Evolutionary conservation across 2,113 vertebrate genomes (phyloP).

Genomic region (Rafetus swinhoei): DNA sequence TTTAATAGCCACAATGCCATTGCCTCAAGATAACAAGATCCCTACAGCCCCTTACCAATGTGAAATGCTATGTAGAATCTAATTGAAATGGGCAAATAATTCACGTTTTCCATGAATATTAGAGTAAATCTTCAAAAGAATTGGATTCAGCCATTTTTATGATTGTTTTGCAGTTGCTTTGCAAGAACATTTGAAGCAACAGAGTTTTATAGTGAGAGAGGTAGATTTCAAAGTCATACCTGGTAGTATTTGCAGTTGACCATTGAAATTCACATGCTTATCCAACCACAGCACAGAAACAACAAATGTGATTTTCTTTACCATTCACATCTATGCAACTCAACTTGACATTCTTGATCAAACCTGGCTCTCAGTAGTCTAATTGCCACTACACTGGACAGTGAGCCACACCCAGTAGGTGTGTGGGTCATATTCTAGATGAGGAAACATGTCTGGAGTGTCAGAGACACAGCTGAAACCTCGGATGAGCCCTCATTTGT

Average conservation of each 20-base stretch:
- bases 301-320: neutral
- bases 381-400: no score
- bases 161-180: neutral
- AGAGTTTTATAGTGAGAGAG: neutral
- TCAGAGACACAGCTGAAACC: no score
- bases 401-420: no score
- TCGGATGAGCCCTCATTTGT: no score
- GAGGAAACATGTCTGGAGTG: no score
- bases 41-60: neutral
- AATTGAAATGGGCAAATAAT: neutral
- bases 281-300: fast-evolving
- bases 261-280: neutral
- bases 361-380: neutral
- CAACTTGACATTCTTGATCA: neutral
- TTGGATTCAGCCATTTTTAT: neutral
- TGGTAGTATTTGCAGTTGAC: neutral
- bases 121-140: neutral
- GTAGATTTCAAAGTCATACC: neutral
- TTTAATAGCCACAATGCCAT: neutral
- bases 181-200: neutral
- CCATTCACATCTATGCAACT: neutral
- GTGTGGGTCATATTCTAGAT: no score
- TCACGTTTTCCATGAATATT: neutral
- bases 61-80: neutral
- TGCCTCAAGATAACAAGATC: neutral